Percentiles rank a stretch among this genome's conserved stretches.
phyloP scores from a whole-genome alignment of 2,888 invertebrate genomes.

The Lepidonotus clava region DNA sequence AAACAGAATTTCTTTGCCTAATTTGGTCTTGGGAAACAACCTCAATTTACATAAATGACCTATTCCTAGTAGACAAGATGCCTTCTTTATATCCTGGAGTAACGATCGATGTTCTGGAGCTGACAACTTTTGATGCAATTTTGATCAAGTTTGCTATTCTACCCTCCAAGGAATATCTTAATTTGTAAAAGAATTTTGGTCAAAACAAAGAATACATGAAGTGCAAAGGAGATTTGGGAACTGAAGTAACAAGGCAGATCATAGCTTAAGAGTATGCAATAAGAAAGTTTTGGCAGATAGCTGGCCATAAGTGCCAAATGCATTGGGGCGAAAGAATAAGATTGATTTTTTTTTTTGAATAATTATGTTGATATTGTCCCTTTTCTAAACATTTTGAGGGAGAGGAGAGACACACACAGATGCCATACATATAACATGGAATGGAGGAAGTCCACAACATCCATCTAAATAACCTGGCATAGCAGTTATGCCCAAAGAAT shows the following conservation, averaged over 20 bases:
- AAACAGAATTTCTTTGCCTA: too few relatives aligned
- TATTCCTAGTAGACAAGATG: too few relatives aligned
- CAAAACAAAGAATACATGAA: neutral
- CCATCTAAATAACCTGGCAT: neutral
- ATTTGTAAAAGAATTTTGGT: neutral
- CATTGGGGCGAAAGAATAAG: too few relatives aligned
- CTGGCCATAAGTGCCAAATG: too few relatives aligned
- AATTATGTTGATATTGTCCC: neutral
- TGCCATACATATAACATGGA: neutral
- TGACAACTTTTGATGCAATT: too few relatives aligned
- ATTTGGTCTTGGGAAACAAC: too few relatives aligned
- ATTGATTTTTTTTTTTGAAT: too few relatives aligned
- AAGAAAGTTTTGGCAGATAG: too few relatives aligned
- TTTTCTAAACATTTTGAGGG: too few relatives aligned
- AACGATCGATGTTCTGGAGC: too few relatives aligned
- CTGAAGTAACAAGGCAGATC: neutral
- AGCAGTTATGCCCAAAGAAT: conserved; percentile 26
- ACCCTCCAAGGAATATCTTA: neutral
- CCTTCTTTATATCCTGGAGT: too few relatives aligned
- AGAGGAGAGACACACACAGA: neutral
- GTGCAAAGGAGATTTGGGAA: neutral
- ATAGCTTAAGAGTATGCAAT: neutral
- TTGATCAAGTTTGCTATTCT: neutral
- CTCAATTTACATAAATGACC: too few relatives aligned
- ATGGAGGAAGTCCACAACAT: conserved; percentile 11